Base-by-base conservation (phyloP, 2,888 invertebrate species). In the Agonopterix alstromeriana region DNA sequence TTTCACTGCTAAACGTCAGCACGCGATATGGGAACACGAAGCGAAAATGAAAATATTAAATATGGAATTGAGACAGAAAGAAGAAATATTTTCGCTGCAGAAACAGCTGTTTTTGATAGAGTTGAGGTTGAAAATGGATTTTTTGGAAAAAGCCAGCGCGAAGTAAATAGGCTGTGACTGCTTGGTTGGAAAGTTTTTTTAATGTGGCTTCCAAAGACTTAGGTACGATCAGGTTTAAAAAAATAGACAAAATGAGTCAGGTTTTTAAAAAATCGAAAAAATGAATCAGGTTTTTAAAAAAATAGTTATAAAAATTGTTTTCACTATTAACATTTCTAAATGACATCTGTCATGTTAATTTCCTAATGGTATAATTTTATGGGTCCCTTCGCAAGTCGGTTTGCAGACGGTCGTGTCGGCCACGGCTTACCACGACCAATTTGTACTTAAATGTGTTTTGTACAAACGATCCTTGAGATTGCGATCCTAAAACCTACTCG, bases 1-100 rank as follows among this genome's bases (percentile, higher is more conserved):
- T 54, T 89, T 80, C 55, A 71, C 72, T 0, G 87, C 88, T 10
- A 89, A 88, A 55, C 61, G 89, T 7, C 88, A 89, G 42, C 89
- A 89, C 58, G 89, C 89, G 0, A 75, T 82, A 17, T 85, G 84
- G 82, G 89, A 89, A 49, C 89, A 89, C 60, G 89, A 89, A 49
- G 88, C 89, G 1, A 88, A 87, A 53, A 89, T 89, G 89, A 88
- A 87, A 49, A 89, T 89, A 1, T 57, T 89, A 0, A 85, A 86
- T 51, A 85, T 89, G 88, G 89, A 89, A 47, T 52, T 89, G 0
- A 48, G 81, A 9, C 88, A 89, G 55, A 89, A 89, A 45, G 89
- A 89, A 48, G 89, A 89, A 54, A 88, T 89, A 45, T 89, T 89
- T 58, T 84, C 88, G 3, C 61, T 89, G 40, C 89, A 89, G 57